Conservation (phyloP, 2,797 vertebrate species). For the Simalia tracyae region DNA sequence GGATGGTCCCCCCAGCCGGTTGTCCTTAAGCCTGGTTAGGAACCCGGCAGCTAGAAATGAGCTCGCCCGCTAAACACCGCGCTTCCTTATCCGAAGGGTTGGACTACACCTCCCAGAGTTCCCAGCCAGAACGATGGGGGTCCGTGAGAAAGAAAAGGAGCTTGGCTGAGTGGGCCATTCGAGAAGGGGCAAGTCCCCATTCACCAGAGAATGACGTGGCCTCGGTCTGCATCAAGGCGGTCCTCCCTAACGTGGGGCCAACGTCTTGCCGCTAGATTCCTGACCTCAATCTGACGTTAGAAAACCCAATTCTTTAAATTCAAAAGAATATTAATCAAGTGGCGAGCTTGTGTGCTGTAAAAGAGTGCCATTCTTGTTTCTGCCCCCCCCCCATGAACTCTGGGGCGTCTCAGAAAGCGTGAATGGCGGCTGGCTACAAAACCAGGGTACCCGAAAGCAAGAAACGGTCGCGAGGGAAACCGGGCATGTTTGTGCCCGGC, state of each 20-base stretch:
- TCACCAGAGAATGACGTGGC: background rate
- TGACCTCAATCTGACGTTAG: background rate
- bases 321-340: background rate
- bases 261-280: background rate
- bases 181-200: background rate
- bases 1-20: background rate
- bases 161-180: background rate
- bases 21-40: background rate
- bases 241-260: background rate
- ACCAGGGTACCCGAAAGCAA: background rate
- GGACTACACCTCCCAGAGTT: background rate
- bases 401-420: background rate
- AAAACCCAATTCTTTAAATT: background rate
- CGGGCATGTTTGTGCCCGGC: fast-evolving
- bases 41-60: background rate
- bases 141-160: background rate
- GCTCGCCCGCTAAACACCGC: background rate
- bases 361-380: background rate
- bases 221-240: background rate
- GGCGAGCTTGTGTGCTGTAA: background rate
- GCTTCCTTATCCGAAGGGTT: background rate
- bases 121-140: background rate
- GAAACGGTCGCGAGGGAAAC: fast-evolving
- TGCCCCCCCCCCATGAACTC: too few relatives aligned
- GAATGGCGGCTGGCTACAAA: background rate